Evolutionary conservation across 2,888 invertebrate genomes (phyloP).

Genomic region (Panopea generosa): DNA sequence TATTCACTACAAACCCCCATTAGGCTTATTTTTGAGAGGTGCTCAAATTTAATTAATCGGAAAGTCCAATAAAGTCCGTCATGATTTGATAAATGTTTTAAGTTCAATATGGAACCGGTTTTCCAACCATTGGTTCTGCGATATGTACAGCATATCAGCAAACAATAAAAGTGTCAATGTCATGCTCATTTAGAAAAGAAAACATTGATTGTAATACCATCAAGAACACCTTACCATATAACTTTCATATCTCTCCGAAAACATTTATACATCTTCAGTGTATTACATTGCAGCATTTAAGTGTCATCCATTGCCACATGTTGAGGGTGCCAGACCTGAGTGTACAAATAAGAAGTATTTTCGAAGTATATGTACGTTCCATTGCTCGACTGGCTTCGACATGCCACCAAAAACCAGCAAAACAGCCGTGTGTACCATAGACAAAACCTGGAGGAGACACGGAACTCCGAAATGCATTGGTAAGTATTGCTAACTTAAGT

Average conservation of each 20-base stretch:
- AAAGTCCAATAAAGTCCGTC: no score
- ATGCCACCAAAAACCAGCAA: background rate
- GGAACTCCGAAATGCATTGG: constrained; percentile 2
- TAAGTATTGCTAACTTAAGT: background rate
- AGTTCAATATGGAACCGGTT: no score
- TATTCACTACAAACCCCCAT: no score
- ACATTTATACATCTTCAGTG: background rate
- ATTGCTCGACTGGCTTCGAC: background rate
- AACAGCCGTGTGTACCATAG: background rate
- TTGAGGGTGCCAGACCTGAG: background rate
- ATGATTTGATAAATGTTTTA: no score
- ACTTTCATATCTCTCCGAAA: no score
- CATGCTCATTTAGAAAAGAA: background rate
- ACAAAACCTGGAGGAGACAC: constrained; percentile 3
- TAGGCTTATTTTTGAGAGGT: no score
- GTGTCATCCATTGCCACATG: background rate
- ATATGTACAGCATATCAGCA: background rate
- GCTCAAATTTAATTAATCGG: no score
- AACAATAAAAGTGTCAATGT: background rate
- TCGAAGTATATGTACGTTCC: constrained; percentile 4
- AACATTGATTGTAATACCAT: no score
- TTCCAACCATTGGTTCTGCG: no score
- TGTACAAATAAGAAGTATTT: background rate
- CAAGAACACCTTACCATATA: no score
- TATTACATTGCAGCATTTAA: background rate